Evolutionary conservation across 2,888 invertebrate species (phyloP).

Genomic region (Calliphora vomitoria): DNA sequence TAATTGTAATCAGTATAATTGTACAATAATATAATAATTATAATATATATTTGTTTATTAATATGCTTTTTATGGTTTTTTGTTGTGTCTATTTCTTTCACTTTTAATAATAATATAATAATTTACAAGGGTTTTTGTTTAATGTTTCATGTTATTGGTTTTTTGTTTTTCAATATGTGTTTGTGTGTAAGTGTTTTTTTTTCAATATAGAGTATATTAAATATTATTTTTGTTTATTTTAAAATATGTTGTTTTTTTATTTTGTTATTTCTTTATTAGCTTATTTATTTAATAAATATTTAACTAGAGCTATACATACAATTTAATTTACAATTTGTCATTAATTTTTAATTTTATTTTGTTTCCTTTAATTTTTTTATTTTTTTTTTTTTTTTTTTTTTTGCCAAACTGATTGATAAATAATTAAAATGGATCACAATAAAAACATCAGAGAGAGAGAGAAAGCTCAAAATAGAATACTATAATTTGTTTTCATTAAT

Average conservation of each 20-base stretch:
- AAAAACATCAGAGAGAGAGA: not conserved
- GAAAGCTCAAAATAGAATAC: not conserved
- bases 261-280: not conserved
- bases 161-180: not conserved
- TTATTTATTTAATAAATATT: constrained; percentile 56
- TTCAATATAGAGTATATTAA: constrained; percentile 1
- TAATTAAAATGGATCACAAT: constrained; percentile 34
- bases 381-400: too few relatives aligned
- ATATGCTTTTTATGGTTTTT: not conserved
- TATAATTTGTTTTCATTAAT: not conserved
- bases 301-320: constrained; percentile 62
- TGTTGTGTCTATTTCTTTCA: constrained; percentile 15
- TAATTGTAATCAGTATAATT: constrained; percentile 65
- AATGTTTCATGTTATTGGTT: not conserved
- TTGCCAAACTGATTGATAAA: not conserved
- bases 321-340: constrained; percentile 65
- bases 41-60: constrained; percentile 47
- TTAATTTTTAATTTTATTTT: constrained; percentile 26
- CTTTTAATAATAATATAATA: constrained; percentile 40
- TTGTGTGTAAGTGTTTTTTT: not conserved
- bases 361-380: not conserved
- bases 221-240: constrained; percentile 32
- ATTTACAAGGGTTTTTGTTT: constrained; percentile 48
- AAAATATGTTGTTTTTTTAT: not conserved
- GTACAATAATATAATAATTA: constrained; percentile 69